Evolutionary conservation across 2,888 invertebrate genomes (phyloP).

Genomic region (Sclerodermus sp.): DNA sequence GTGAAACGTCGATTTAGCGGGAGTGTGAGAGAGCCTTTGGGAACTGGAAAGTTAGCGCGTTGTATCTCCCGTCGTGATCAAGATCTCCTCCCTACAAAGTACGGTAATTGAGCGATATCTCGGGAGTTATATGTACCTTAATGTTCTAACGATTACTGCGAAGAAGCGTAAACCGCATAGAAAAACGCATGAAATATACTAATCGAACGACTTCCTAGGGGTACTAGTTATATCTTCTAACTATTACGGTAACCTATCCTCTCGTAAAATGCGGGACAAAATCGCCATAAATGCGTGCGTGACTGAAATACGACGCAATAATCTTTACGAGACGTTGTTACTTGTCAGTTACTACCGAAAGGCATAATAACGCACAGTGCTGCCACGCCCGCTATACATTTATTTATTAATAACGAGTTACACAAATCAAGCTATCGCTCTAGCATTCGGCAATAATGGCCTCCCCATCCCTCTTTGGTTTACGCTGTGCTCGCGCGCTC

Average conservation of each 20-base stretch:
- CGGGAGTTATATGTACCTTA: conserved; percentile 4
- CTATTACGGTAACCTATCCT: conserved; percentile 13
- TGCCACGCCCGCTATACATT: conserved; percentile 24
- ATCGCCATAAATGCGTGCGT: conserved; percentile 32
- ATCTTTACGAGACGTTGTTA: conserved; percentile 35
- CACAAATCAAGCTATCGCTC: conserved; percentile 25
- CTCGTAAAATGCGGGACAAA: conserved; percentile 30
- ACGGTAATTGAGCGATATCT: conserved; percentile 4
- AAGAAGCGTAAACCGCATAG: conserved; percentile 7
- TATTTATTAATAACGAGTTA: conserved; percentile 34
- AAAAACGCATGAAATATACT: conserved; percentile 22
- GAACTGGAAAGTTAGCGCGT: neutral
- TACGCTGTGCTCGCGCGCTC: too few relatives aligned
- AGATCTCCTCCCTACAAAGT: neutral
- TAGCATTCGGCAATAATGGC: neutral
- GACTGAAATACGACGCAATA: conserved; percentile 33
- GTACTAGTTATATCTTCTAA: conserved; percentile 14
- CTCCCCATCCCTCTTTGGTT: too few relatives aligned
- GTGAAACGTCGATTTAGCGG: too few relatives aligned
- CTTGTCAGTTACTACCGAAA: conserved; percentile 30
- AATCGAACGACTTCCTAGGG: conserved; percentile 28
- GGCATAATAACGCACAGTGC: conserved; percentile 22
- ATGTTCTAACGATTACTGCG: conserved; percentile 3
- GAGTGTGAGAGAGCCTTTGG: neutral
- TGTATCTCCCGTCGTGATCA: neutral